Evolutionary conservation across 1,140 invertebrate genomes (phyloP).

Genomic region (Papilio machaon): DNA sequence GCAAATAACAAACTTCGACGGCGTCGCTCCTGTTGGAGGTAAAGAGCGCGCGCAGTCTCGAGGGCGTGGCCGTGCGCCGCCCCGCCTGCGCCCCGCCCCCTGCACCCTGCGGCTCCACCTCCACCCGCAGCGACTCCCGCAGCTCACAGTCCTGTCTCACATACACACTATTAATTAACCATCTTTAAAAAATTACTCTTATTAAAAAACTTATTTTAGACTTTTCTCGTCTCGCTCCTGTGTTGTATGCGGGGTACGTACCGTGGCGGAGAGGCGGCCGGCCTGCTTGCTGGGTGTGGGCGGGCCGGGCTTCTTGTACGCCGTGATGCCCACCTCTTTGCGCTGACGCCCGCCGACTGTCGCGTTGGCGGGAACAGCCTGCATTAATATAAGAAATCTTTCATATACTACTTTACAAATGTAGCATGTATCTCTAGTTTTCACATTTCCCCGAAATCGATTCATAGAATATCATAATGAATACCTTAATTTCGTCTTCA

Average conservation of each 20-base stretch:
- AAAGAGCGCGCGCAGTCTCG: constrained; percentile 66
- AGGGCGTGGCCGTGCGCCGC: constrained; percentile 69
- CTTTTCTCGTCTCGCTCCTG: too few relatives aligned
- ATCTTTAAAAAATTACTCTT: not conserved
- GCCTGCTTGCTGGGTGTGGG: constrained; percentile 92
- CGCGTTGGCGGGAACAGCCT: constrained; percentile 43
- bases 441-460: too few relatives aligned
- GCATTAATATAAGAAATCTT: not conserved
- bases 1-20: constrained; percentile 46
- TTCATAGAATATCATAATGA: not conserved
- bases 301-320: constrained; percentile 91
- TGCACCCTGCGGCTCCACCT: constrained; percentile 55
- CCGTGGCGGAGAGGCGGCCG: constrained; percentile 84
- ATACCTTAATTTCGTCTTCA: constrained; percentile 91
- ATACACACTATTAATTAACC: not conserved
- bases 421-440: too few relatives aligned
- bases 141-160: constrained; percentile 64
- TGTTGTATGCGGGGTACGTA: constrained; percentile 41
- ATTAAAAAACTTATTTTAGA: too few relatives aligned
- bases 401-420: too few relatives aligned
- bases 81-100: constrained; percentile 55
- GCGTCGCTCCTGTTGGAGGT: constrained; percentile 54
- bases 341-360: constrained; percentile 52
- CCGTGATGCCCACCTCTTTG: constrained; percentile 80
- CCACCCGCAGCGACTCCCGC: constrained; percentile 70